Percentiles rank a stretch among this genome's conserved stretches.
Conservation (phyloP, 2,113 vertebrate genomes). For the Brachyhypopomus occidentalis region DNA sequence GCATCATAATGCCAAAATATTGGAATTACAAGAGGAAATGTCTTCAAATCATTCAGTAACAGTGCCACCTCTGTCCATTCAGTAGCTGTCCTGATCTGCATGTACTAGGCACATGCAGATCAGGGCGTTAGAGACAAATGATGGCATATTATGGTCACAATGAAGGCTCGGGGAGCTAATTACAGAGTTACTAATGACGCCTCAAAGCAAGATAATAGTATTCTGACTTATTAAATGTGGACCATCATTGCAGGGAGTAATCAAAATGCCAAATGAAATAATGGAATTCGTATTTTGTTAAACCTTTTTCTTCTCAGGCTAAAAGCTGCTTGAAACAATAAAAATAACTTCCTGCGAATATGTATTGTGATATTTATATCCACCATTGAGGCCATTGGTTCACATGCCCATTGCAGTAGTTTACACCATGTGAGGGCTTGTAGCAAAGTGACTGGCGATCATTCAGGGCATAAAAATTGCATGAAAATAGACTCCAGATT, state of each 20-base stretch:
- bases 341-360: neutral
- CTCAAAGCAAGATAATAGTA: neutral
- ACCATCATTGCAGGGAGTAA: neutral
- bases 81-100: too few species aligned
- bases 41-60: conserved; percentile 22
- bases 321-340: neutral
- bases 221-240: neutral
- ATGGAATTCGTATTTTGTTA: neutral
- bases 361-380: too few species aligned
- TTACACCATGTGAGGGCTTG: too few species aligned
- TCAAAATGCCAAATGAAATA: neutral
- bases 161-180: conserved; percentile 10
- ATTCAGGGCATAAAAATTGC: too few species aligned
- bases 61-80: conserved; percentile 1
- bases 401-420: too few species aligned
- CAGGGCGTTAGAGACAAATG: conserved; percentile 34
- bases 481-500: too few species aligned
- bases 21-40: conserved; percentile 39
- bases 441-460: too few species aligned
- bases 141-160: conserved; percentile 24
- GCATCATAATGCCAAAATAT: conserved; percentile 50
- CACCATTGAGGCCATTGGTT: too few species aligned
- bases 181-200: conserved; percentile 10
- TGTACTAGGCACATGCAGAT: conserved; percentile 25
- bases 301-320: neutral